phyloP scores from a whole-genome alignment of 1,140 invertebrate species.

The Cyrtorhinus lividipennis region DNA sequence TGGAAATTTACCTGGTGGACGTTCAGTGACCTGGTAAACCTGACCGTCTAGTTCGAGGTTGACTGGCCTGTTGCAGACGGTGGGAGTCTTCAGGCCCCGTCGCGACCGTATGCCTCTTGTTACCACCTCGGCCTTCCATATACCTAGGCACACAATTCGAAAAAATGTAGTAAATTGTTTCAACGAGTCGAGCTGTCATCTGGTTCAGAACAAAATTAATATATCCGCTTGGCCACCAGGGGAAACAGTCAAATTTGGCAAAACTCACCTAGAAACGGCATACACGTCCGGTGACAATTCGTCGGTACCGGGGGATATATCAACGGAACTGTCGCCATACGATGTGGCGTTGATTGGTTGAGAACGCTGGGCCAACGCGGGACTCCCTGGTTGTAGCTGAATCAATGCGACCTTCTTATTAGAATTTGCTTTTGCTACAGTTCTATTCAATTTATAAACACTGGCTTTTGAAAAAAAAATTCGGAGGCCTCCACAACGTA shows the following conservation, averaged over 20 bases:
- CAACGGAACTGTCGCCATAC: slow-evolving; percentile 16
- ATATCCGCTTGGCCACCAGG: too few relatives aligned
- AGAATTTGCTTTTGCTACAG: neutral
- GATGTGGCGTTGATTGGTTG: slow-evolving; percentile 29
- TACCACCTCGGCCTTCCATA: slow-evolving; percentile 51
- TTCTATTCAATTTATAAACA: too few relatives aligned
- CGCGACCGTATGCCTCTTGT: slow-evolving; percentile 49
- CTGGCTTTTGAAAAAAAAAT: slow-evolving; percentile 5
- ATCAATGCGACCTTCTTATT: neutral
- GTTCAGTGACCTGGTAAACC: slow-evolving; percentile 70
- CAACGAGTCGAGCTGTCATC: neutral
- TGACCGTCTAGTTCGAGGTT: slow-evolving; percentile 50
- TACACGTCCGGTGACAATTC: slow-evolving; percentile 24
- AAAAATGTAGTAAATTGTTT: neutral
- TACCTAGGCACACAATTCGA: slow-evolving; percentile 38
- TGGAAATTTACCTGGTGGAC: slow-evolving; percentile 71
- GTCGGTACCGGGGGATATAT: slow-evolving; percentile 13
- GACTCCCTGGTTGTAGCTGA: slow-evolving; percentile 34
- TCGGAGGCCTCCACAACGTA: slow-evolving; percentile 25
- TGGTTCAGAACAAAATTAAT: too few relatives aligned
- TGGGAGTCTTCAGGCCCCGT: slow-evolving; percentile 39
- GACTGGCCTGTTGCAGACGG: slow-evolving; percentile 31
- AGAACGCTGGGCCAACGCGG: slow-evolving; percentile 33
- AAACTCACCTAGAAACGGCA: slow-evolving; percentile 10
- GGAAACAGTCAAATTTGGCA: too few relatives aligned